Conservation (phyloP, 2,113 vertebrate genomes). For the Delphinapterus leucas region DNA sequence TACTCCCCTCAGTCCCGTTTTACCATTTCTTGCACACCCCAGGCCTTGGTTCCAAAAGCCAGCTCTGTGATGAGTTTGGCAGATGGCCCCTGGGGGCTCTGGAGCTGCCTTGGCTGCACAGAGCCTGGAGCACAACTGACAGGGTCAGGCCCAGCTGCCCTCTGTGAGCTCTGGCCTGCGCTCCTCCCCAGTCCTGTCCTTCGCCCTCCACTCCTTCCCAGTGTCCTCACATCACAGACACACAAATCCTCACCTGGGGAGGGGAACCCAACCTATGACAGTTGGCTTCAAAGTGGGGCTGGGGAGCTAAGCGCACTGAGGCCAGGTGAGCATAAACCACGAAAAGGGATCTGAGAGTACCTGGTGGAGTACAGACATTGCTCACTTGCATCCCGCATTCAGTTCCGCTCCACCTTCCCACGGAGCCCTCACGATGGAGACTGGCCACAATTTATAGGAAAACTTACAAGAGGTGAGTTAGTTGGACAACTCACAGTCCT, state of each 20-base stretch:
- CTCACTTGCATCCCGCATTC: accelerated
- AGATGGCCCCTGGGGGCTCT: background rate
- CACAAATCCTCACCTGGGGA: background rate
- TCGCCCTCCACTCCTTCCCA: background rate
- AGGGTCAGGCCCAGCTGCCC: background rate
- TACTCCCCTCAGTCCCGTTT: background rate
- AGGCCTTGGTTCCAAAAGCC: background rate
- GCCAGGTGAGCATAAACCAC: background rate
- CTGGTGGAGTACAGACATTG: background rate
- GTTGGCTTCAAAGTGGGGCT: background rate
- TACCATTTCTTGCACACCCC: background rate
- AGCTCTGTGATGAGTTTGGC: background rate
- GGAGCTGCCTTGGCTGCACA: background rate
- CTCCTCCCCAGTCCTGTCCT: background rate
- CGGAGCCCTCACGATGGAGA: background rate
- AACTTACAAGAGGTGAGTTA: background rate
- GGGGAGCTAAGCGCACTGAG: background rate
- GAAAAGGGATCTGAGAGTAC: background rate
- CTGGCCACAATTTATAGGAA: background rate
- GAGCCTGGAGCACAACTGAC: too few relatives aligned
- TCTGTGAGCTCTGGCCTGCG: background rate
- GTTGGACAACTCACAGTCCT: background rate
- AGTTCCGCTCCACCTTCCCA: background rate
- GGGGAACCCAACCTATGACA: background rate
- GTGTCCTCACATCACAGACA: background rate